These are phyloP conservation scores for Magallana ariakensis DNA, from an alignment of 1,140 invertebrate species.

Conservation along the genomic window DNA sequence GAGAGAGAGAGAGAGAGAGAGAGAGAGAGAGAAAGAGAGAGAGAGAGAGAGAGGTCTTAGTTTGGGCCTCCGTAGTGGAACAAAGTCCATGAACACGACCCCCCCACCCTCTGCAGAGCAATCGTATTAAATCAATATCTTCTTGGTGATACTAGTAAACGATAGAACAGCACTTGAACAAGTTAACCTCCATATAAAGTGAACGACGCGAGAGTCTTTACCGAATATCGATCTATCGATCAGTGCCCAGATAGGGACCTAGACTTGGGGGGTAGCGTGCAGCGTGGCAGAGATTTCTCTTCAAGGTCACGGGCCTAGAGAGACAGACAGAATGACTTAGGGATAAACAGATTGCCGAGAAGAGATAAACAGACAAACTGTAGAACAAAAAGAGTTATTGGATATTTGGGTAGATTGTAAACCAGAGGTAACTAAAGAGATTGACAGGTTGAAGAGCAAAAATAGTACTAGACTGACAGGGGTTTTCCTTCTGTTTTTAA, in stretches of 20 bases:
- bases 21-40: no score
- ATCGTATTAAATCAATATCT: neutral
- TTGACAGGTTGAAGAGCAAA: no score
- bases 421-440: no score
- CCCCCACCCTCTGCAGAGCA: neutral
- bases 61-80: neutral
- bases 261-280: neutral
- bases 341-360: no score
- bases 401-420: neutral
- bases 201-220: neutral
- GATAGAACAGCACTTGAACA: no score
- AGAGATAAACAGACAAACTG: neutral
- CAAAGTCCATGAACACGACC: neutral
- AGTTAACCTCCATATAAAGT: neutral
- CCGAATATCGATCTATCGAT: slow-evolving; percentile 7
- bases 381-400: neutral
- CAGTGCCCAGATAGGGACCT: neutral
- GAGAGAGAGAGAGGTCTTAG: no score
- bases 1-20: no score
- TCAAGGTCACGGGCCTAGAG: neutral
- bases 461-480: no score
- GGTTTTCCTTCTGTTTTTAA: no score
- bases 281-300: neutral
- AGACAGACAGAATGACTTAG: slow-evolving; percentile 3
- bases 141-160: neutral